These are phyloP conservation scores for Archivesica marissinica DNA, from an alignment of 1,140 invertebrate genomes.

Conservation along the genomic window DNA sequence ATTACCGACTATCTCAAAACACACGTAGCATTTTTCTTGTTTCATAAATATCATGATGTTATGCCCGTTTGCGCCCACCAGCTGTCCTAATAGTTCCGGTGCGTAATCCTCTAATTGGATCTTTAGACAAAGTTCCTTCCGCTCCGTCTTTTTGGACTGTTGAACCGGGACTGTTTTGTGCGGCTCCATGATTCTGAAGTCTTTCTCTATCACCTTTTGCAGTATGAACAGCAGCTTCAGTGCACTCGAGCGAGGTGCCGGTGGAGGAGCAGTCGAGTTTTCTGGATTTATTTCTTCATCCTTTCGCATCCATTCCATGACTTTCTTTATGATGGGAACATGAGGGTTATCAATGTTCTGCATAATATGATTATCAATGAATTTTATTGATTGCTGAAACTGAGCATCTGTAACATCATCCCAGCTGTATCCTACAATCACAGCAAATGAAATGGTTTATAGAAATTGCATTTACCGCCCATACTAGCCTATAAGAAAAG, in stretches of 20 bases:
- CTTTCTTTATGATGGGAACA: neutral
- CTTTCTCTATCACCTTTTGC: slow-evolving; percentile 13
- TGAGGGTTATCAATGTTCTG: neutral
- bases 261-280: neutral
- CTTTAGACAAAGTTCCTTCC: neutral
- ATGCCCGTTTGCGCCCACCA: neutral
- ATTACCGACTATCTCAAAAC: neutral
- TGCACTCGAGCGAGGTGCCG: neutral
- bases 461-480: too few relatives aligned
- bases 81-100: slow-evolving; percentile 3
- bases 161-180: neutral
- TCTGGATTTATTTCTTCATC: slow-evolving; percentile 22
- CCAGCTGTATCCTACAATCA: neutral
- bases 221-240: slow-evolving; percentile 17
- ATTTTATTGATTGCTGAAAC: neutral
- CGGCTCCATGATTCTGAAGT: slow-evolving; percentile 13
- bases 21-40: neutral
- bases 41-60: slow-evolving; percentile 26
- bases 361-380: slow-evolving; percentile 20
- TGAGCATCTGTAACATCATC: slow-evolving; percentile 19
- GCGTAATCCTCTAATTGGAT: slow-evolving; percentile 4
- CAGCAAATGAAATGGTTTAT: too few relatives aligned
- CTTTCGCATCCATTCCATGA: slow-evolving; percentile 4
- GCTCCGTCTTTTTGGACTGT: neutral
- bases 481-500: too few relatives aligned